Base-by-base conservation (phyloP, 1,140 invertebrate genomes). In the Drosophila ohnishii region DNA sequence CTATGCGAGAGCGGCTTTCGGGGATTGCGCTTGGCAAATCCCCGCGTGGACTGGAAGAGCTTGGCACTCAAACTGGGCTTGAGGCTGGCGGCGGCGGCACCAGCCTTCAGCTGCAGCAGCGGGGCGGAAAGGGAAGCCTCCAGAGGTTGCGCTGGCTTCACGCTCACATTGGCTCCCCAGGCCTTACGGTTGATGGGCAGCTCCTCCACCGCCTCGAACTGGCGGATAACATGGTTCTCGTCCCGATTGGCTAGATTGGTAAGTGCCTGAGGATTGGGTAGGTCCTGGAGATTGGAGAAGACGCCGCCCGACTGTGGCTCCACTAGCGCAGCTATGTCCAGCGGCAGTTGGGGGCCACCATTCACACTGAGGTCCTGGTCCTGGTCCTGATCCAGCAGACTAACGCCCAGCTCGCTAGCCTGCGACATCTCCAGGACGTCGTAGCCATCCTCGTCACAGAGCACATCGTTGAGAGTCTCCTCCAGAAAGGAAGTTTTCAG, bases 401-500 rank as follows among this genome's bases (percentile, higher is more conserved):
- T 50, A 0, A 84, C 69, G 14, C 87, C 87, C 60, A 86, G 50
- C 40, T 90, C 82, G 8, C 83, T 81, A 1, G 72, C 71, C 34
- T 88, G 80, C 1, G 91, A 90, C 65, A 90, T 91, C 76, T 91
- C 90, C 16, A 92, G 88, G 8, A 93, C 91, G 70, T 90, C 83
- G 30, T 90, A 84, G 11, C 90, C 75, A 48, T 87, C 84, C 74
- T 93, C 92, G 59, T 93, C 92, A 55, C 92, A 83, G 40, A 92
- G 90, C 10, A 87, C 80, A 78, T 94, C 93, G 30, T 90, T 92
- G n/a, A 96, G 92, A 8, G 94, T 95, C 75, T 95, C 94, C 84
- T 96, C 95, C 35, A 96, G 92, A 45, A 94, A 94, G 47, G 93
- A 92, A 32, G 95, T 95, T 93, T 97, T 97, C 2, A 96, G 83